Evolutionary conservation across 2,113 vertebrate genomes (phyloP), one percentile per base, ranked within the genome.

Genomic region (Microtus oregoni): DNA sequence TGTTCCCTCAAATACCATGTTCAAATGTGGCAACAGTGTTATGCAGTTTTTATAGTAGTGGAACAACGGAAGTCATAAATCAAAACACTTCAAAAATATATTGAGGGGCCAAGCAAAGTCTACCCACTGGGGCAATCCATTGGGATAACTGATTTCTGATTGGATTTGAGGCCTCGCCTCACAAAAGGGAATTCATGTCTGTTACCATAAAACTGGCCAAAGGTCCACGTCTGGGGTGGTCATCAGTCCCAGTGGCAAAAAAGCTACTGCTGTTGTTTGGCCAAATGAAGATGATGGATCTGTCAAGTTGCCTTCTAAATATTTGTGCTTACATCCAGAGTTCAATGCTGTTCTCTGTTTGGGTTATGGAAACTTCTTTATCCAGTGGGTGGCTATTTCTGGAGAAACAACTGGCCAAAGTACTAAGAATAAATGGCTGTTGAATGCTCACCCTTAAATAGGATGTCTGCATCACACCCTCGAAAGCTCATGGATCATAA

Each of bases 291-390:
- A 47, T 22, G 28, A 68, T 68, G 11, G 7, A 35, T 86, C 83
- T 86, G 83, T 86, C 83, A 86, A 68, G 50, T 24, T 68, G 41
- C 44, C 83, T 68, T 86, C 83, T 86, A 86, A 86, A 68, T 35
- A 35, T 68, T 68, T 86, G 68, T 50, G 15, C 41, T 68, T 47
- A 35, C 13, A 6, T 68, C 41, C 41, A 68, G 35, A 35, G 63
- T 68, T 68, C 20, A 68, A 65, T 22, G 19, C 63, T 14, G 19
- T 3, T 86, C 61, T 86, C 61, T 19, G 83, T 44, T 47, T 65
- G 44, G 28, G 30, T 50, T 47, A 35, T 35, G 63, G 10, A 68
- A 86, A 86, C 41, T 50, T 50, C 19, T 32, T 68, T 68, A 68
- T 86, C 63, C 65, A 68, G 19, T 67, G 63, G 28, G 83, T 86